These are phyloP conservation scores for Chaetogeoica ovagalla DNA, from an alignment of 2,888 invertebrate species.

Conservation along the genomic window DNA sequence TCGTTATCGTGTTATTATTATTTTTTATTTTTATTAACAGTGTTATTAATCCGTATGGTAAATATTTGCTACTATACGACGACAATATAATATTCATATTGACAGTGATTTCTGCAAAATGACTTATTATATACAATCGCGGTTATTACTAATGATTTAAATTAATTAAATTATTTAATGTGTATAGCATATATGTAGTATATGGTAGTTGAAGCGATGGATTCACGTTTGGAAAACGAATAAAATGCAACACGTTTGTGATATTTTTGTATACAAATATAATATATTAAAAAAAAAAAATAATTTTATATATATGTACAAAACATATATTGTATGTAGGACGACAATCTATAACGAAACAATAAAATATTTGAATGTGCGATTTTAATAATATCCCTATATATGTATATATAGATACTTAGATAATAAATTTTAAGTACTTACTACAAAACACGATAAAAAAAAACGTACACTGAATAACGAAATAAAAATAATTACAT, in stretches of 20 bases:
- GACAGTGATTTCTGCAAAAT: too few relatives aligned
- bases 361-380: constrained; percentile 36
- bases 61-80: too few relatives aligned
- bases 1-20: too few relatives aligned
- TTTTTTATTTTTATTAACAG: too few relatives aligned
- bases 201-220: too few relatives aligned
- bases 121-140: too few relatives aligned
- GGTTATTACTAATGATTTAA: too few relatives aligned
- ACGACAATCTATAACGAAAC: constrained; percentile 4
- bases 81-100: too few relatives aligned
- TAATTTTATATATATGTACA: neutral
- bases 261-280: neutral
- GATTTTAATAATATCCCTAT: constrained; percentile 7
- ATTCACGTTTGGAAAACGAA: too few relatives aligned
- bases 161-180: too few relatives aligned
- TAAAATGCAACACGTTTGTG: neutral
- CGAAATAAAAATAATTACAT: constrained; percentile 41
- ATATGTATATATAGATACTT: neutral
- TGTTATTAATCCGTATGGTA: too few relatives aligned
- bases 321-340: neutral
- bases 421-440: constrained; percentile 11
- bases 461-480: constrained; percentile 32
- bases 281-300: neutral
- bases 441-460: constrained; percentile 36
- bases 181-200: too few relatives aligned